phyloP scores from a whole-genome alignment of 1,140 invertebrate genomes.

The Drosophila oshimai region DNA sequence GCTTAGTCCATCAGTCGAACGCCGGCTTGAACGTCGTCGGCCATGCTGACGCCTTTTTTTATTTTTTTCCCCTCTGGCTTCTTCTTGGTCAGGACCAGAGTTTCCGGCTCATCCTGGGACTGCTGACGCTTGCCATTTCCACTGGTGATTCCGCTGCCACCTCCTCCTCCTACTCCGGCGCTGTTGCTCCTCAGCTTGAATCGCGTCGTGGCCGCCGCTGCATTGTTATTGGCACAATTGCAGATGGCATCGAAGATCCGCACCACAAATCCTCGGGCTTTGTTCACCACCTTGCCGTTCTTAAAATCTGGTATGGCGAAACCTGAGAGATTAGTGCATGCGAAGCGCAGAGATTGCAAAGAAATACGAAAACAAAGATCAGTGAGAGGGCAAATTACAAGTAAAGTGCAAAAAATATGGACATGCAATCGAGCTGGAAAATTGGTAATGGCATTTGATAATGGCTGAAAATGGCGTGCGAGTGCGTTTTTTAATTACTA shows the following conservation, averaged over 20 bases:
- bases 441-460: background rate
- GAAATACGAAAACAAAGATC: conserved; percentile 45
- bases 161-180: conserved; percentile 21
- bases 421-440: conserved; percentile 37
- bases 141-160: background rate
- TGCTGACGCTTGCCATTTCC: conserved; percentile 55
- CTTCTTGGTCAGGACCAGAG: conserved; percentile 59
- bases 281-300: conserved; percentile 84
- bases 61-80: conserved; percentile 64
- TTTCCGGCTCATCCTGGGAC: conserved; percentile 59
- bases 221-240: conserved; percentile 85
- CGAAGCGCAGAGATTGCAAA: conserved; percentile 18
- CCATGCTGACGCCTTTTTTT: conserved; percentile 70
- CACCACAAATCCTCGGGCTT: conserved; percentile 84
- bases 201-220: conserved; percentile 82
- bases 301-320: conserved; percentile 83
- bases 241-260: conserved; percentile 85
- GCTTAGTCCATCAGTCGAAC: conserved; percentile 63
- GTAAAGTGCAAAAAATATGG: conserved; percentile 40
- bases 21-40: conserved; percentile 65
- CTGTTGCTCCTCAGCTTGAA: conserved; percentile 73
- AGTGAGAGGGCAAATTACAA: conserved; percentile 45
- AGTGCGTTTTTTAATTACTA: conserved; percentile 17
- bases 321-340: conserved; percentile 70
- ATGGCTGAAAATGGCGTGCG: conserved; percentile 9